Evolutionary conservation across 2,113 vertebrate species (phyloP), one percentile per base, ranked within the genome.

Genomic region (Xiphorhynchus elegans): DNA sequence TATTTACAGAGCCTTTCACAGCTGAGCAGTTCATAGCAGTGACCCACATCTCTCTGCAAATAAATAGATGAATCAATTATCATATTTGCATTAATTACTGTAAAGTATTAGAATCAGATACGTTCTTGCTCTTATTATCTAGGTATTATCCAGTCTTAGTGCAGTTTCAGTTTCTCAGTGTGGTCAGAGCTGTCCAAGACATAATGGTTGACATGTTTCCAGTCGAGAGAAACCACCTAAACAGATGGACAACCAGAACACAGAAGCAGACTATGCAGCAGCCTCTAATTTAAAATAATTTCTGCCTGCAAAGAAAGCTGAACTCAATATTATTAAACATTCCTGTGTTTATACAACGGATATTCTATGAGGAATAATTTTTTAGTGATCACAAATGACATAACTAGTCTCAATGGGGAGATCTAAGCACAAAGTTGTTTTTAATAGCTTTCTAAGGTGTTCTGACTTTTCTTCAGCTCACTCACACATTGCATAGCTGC

Each of bases 161-260:
- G 21, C 17, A 55, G 40, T 52, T 75, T 58, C 60, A 78, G 56
- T 53, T 93, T 56, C 72, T 62, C 63, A 42, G 1, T 17, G 40
- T n/a, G 58, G 62, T 82, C 52, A 89, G 80, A 94, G 62, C 12
- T 84, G n/a, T 37, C 69, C 66, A 84, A 62, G 53, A 81, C 23
- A 29, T 24, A 87, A 52, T 12, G 9, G 56, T 5, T 84, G 52
- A 92, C 39, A 46, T 17, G 37, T 69, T 86, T 88, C 76, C 80
- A 90, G 49, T 19, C 49, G 66, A 79, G 86, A 81, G 64, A 75
- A 90, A 93, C 39, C 58, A 92, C 80, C 80, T 92, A 33, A 96
- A 93, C 88, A 94, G 95, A 97, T 62, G 69, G 86, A 89, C 69
- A 92, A 49, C 68, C 83, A 96, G 88, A 94, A 82, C 60, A 89